A percentile compares a stretch with the other conserved stretches of the same genome.
phyloP scores from a whole-genome alignment of 2,888 invertebrate species.

The Cryptocephalus primarius region DNA sequence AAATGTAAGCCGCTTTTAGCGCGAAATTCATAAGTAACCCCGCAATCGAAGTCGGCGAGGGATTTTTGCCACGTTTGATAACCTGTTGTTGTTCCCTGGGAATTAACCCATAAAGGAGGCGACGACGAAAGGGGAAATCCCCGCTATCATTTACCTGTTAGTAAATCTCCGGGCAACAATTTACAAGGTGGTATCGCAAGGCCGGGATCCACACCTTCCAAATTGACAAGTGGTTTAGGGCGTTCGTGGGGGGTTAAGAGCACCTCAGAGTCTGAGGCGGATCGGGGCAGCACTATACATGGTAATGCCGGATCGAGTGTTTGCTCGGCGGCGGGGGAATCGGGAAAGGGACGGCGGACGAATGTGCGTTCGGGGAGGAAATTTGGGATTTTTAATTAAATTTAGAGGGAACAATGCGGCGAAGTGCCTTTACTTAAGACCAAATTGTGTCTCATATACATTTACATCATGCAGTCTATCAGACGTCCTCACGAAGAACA shows the following conservation, averaged over 20 bases:
- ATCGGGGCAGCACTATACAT: slow-evolving; percentile 22
- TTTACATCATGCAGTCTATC: no score
- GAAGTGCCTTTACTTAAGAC: no score
- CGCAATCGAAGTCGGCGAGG: no score
- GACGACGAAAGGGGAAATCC: slow-evolving; percentile 2
- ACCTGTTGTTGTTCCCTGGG: neutral
- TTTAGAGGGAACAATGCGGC: no score
- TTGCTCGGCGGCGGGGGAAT: slow-evolving; percentile 24
- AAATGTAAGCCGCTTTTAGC: no score
- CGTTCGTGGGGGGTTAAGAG: slow-evolving; percentile 22
- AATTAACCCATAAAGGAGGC: neutral
- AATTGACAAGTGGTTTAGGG: slow-evolving; percentile 30
- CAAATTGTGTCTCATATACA: no score
- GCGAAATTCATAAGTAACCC: no score
- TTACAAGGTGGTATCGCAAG: slow-evolving; percentile 16
- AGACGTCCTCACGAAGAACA: no score
- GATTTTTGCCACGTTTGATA: no score
- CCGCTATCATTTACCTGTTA: slow-evolving; percentile 11
- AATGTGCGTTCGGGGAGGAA: no score
- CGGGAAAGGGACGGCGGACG: slow-evolving; percentile 14
- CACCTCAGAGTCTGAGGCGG: slow-evolving; percentile 9
- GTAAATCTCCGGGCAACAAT: slow-evolving; percentile 24
- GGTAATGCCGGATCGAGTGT: slow-evolving; percentile 28
- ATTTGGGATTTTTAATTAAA: no score
- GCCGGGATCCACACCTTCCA: slow-evolving; percentile 26